phyloP scores from a whole-genome alignment of 2,797 vertebrate species.

The Oreochromis grahami region DNA sequence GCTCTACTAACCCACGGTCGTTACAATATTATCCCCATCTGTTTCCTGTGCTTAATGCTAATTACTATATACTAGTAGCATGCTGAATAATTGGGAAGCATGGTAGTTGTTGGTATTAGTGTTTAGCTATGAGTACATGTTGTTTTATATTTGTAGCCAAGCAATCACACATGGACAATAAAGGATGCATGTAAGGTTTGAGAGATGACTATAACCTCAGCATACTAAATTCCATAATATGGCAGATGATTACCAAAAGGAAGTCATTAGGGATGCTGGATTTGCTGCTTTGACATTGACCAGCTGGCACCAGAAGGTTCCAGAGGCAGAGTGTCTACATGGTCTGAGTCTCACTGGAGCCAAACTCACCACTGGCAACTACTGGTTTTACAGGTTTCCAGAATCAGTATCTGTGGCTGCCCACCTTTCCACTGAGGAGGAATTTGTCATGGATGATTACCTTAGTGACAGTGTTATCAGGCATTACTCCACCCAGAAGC shows the following conservation, averaged over 20 bases:
- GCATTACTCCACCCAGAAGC: constrained; percentile 48
- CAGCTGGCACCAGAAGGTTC: constrained; percentile 12
- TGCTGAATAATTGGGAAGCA: not conserved
- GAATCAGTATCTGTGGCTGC: constrained; percentile 25
- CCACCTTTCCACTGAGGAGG: constrained; percentile 2
- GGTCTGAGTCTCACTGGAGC: constrained; percentile 26
- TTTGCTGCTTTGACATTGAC: constrained; percentile 21
- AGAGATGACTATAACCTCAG: not conserved
- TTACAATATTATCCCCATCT: not conserved
- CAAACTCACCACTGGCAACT: constrained; percentile 44
- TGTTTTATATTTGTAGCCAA: not conserved
- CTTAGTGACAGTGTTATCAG: constrained; percentile 55
- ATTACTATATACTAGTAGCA: not conserved
- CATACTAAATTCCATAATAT: not conserved
- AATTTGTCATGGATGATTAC: constrained; percentile 57
- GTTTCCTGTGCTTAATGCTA: not conserved
- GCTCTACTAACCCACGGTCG: no score
- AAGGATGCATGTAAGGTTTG: not conserved
- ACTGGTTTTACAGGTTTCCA: constrained; percentile 41
- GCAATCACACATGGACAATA: not conserved
- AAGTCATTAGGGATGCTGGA: not conserved
- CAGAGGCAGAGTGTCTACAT: constrained; percentile 40
- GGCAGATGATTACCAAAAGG: not conserved
- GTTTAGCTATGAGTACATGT: not conserved
- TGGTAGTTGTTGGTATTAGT: not conserved